These are phyloP conservation scores for Euphysa ruthae DNA, from an alignment of 30 jellyfish, hydroid and myxozoan species.

Conservation along the genomic window DNA sequence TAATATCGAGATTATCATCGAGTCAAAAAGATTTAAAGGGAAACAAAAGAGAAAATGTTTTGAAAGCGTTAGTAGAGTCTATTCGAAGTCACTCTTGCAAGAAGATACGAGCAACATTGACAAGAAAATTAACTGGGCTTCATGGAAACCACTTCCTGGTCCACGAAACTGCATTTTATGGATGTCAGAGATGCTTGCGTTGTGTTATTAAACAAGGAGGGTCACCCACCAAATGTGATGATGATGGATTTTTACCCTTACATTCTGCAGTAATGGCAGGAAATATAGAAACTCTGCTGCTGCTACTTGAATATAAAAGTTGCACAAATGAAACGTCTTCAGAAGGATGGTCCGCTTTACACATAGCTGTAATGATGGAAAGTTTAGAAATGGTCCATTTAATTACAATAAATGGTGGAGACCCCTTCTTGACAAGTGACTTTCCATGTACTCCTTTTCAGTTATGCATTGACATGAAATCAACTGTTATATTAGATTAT, in stretches of 20 bases:
- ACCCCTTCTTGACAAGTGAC: background rate
- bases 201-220: background rate
- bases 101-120: background rate
- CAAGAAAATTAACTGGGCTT: background rate
- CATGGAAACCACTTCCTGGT: background rate
- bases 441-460: background rate
- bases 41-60: too few relatives aligned
- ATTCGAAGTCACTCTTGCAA: background rate
- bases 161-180: background rate
- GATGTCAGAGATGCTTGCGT: background rate
- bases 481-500: background rate
- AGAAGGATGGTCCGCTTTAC: background rate
- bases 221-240: background rate
- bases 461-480: background rate
- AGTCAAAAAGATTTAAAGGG: too few relatives aligned
- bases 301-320: background rate
- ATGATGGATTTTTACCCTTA: background rate
- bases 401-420: background rate
- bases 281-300: background rate
- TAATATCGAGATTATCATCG: too few relatives aligned
- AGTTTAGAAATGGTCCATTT: background rate
- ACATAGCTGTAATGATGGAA: background rate
- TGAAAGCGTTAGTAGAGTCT: too few relatives aligned
- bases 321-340: background rate
- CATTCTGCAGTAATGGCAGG: slow-evolving; percentile 1